Conservation (phyloP, 2,797 vertebrate genomes). For the Prunella strophiata region DNA sequence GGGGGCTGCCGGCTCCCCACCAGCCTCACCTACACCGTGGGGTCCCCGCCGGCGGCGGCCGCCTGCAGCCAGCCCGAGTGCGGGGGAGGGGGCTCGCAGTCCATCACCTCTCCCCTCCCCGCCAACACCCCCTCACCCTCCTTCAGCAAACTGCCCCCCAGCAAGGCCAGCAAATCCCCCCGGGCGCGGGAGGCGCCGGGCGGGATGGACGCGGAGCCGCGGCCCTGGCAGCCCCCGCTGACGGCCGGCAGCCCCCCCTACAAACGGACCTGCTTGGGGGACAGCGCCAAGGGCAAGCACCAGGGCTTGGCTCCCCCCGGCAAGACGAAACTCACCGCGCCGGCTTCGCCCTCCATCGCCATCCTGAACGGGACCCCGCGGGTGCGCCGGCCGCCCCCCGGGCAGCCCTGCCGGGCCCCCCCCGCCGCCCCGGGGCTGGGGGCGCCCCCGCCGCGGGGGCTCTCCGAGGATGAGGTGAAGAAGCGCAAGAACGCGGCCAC, state of each 20-base stretch:
- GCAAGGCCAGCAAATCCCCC: conserved; percentile 84
- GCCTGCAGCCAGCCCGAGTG: conserved; percentile 81
- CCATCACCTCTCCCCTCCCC: conserved; percentile 78
- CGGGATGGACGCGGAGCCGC: conserved; percentile 60
- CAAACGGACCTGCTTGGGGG: conserved; percentile 86
- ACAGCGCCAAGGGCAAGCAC: conserved; percentile 72
- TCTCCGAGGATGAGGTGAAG: conserved; percentile 82
- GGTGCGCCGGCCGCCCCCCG: conserved; percentile 70
- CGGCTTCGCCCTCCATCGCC: conserved; percentile 74
- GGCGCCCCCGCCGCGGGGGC: conserved; percentile 56
- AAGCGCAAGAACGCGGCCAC: conserved; percentile 86
- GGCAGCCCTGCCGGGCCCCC: conserved; percentile 64
- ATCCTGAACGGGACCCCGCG: conserved; percentile 85
- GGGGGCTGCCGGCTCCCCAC: not conserved
- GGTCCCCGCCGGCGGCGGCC: conserved; percentile 73
- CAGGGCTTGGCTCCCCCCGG: conserved; percentile 47
- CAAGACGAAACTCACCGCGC: conserved; percentile 72
- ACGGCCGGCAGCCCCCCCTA: conserved; percentile 76
- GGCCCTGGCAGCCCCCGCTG: conserved; percentile 85
- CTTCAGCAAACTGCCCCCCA: conserved; percentile 79
- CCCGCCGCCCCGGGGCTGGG: conserved; percentile 11
- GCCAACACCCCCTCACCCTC: conserved; percentile 70
- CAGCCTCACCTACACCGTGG: conserved; percentile 67
- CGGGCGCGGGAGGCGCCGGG: conserved; percentile 77
- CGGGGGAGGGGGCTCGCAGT: conserved; percentile 75